Evolutionary conservation across 2,113 vertebrate species (phyloP).

Genomic region (Sylvilagus bachmani): DNA sequence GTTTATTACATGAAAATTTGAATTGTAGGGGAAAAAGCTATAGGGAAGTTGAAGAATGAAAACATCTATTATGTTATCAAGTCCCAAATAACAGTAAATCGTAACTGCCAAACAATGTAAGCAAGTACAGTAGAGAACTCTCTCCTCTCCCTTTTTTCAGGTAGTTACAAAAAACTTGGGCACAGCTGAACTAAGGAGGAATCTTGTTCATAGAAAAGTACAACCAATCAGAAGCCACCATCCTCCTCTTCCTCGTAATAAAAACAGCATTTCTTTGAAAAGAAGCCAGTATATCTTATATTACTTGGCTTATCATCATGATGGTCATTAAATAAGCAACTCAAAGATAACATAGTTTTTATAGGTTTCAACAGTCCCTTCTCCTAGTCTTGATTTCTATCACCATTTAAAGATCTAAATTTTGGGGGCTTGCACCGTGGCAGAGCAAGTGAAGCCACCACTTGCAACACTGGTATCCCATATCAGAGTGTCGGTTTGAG

Average conservation of each 20-base stretch:
- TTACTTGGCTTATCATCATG: neutral
- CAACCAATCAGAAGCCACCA: neutral
- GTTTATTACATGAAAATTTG: constrained; percentile 51
- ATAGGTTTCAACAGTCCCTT: neutral
- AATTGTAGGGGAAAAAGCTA: neutral
- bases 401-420: constrained; percentile 17
- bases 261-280: constrained; percentile 40
- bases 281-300: neutral
- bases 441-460: too few relatives aligned
- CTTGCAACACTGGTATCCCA: too few relatives aligned
- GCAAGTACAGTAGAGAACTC: neutral
- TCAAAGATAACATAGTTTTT: neutral
- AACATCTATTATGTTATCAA: neutral
- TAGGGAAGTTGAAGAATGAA: constrained; percentile 18
- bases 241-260: neutral
- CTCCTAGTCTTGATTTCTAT: constrained; percentile 13
- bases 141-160: constrained; percentile 4
- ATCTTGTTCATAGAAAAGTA: constrained; percentile 44
- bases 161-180: neutral
- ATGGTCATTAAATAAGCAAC: neutral
- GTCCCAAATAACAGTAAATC: neutral
- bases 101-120: neutral
- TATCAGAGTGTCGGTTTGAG: too few relatives aligned
- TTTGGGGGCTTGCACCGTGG: neutral
- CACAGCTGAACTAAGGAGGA: neutral